Conservation (phyloP, 92 coral and sea anemone species). For the Anthopleura xanthogrammica region DNA sequence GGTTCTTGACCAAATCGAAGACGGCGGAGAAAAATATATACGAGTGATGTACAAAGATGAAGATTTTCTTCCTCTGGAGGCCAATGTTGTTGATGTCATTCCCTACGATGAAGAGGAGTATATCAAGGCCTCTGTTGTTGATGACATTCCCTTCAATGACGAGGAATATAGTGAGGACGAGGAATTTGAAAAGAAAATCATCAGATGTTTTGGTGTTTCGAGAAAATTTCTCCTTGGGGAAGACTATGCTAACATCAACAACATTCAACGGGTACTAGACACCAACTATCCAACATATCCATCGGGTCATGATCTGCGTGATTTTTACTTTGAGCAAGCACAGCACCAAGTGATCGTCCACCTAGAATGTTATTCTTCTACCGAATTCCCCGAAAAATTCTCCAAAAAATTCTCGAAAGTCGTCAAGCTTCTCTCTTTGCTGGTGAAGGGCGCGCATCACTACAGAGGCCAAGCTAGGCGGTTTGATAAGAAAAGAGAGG, state of each 20-base stretch:
- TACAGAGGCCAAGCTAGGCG: slow-evolving; percentile 52
- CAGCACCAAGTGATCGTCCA: background rate
- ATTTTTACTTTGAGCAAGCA: too few species aligned
- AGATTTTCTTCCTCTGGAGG: background rate
- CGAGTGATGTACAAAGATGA: background rate
- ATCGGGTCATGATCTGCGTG: too few species aligned
- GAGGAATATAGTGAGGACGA: background rate
- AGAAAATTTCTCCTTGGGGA: slow-evolving; percentile 16
- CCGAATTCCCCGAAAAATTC: background rate
- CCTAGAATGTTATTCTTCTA: background rate
- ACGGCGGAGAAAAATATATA: background rate
- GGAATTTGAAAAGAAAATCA: background rate
- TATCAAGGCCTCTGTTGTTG: background rate
- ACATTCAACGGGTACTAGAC: slow-evolving; percentile 26
- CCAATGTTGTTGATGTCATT: too few species aligned
- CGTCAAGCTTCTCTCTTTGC: background rate
- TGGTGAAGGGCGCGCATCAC: slow-evolving; percentile 26
- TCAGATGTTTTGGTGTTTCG: slow-evolving; percentile 7
- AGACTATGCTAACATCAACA: slow-evolving; percentile 21
- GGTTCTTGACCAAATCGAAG: background rate
- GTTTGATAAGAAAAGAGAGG: slow-evolving; percentile 30
- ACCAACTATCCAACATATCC: background rate
- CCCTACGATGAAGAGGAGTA: background rate
- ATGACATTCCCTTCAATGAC: background rate
- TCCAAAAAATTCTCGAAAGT: background rate